Percentiles rank a stretch among this genome's conserved stretches.
Conservation (phyloP, 2,797 vertebrate species). For the Hippoglossus hippoglossus region DNA sequence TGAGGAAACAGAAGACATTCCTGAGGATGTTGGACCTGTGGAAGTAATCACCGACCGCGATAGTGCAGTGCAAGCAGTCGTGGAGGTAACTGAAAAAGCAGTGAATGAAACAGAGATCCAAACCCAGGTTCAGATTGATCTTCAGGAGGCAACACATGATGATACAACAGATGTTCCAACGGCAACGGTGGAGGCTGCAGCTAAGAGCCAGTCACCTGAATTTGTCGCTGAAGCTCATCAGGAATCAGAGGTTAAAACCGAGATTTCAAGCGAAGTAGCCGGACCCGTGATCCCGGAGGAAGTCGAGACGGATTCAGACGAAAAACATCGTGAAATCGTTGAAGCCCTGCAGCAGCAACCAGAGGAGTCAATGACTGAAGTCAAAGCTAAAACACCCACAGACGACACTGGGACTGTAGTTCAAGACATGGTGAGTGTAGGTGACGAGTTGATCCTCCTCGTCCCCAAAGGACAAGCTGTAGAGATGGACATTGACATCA, state of each 20-base stretch:
- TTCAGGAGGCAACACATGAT: slow-evolving; percentile 51
- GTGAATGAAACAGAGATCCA: slow-evolving; percentile 52
- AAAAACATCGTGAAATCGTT: slow-evolving; percentile 18
- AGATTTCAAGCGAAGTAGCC: slow-evolving; percentile 16
- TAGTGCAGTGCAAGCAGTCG: slow-evolving; percentile 40
- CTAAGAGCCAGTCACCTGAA: neutral
- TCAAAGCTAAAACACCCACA: slow-evolving; percentile 14
- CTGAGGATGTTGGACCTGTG: slow-evolving; percentile 25
- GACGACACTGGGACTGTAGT: slow-evolving; percentile 19
- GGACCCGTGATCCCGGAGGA: slow-evolving; percentile 18
- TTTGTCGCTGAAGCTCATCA: slow-evolving; percentile 5
- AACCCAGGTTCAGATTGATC: slow-evolving; percentile 61
- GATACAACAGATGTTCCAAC: slow-evolving; percentile 1
- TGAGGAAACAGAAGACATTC: slow-evolving; percentile 9
- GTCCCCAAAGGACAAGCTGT: slow-evolving; percentile 77
- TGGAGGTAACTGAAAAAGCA: slow-evolving; percentile 59
- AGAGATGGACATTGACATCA: slow-evolving; percentile 69
- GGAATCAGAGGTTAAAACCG: slow-evolving; percentile 30
- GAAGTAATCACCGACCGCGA: slow-evolving; percentile 57
- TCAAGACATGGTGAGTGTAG: slow-evolving; percentile 41
- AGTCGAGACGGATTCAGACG: slow-evolving; percentile 6
- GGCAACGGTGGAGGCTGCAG: slow-evolving; percentile 6
- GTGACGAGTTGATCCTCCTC: slow-evolving; percentile 65
- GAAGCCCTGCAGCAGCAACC: slow-evolving; percentile 27
- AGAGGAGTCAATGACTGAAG: slow-evolving; percentile 18